Evolutionary conservation across 2,888 invertebrate genomes (phyloP).

Genomic region (Drosophila antonietae): DNA sequence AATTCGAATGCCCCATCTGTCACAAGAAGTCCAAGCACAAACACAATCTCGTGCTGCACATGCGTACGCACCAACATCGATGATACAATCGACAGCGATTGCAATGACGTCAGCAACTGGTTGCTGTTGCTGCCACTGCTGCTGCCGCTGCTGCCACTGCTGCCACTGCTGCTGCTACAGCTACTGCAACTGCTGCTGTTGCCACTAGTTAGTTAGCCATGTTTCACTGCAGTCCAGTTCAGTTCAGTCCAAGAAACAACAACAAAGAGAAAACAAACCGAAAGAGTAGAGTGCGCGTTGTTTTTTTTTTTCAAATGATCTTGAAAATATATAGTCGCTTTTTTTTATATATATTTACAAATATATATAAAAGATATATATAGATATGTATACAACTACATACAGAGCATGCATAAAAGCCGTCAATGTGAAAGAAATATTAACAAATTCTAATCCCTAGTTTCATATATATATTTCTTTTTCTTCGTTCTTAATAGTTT

Average conservation of each 20-base stretch:
- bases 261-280: constrained; percentile 29
- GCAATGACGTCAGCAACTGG: constrained; percentile 68
- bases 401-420: constrained; percentile 32
- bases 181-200: constrained; percentile 26
- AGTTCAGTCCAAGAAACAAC: constrained; percentile 27
- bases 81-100: constrained; percentile 83
- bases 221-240: constrained; percentile 40
- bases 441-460: constrained; percentile 50
- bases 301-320: constrained; percentile 83
- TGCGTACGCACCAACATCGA: constrained; percentile 85
- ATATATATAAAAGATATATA: constrained; percentile 23
- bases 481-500: constrained; percentile 20
- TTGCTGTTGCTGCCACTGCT: constrained; percentile 40
- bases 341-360: constrained; percentile 50
- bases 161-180: constrained; percentile 26
- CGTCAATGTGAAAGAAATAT: constrained; percentile 37
- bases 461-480: constrained; percentile 21
- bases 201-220: constrained; percentile 51
- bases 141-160: constrained; percentile 30
- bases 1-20: constrained; percentile 87
- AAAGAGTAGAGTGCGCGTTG: constrained; percentile 14
- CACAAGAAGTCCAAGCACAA: constrained; percentile 86
- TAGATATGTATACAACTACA: constrained; percentile 11
- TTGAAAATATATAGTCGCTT: constrained; percentile 83
- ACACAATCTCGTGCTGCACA: constrained; percentile 85